Evolutionary conservation across 1,140 invertebrate species (phyloP), one percentile per base, ranked within the genome.

Genomic region (Bilobella aurantiaca): DNA sequence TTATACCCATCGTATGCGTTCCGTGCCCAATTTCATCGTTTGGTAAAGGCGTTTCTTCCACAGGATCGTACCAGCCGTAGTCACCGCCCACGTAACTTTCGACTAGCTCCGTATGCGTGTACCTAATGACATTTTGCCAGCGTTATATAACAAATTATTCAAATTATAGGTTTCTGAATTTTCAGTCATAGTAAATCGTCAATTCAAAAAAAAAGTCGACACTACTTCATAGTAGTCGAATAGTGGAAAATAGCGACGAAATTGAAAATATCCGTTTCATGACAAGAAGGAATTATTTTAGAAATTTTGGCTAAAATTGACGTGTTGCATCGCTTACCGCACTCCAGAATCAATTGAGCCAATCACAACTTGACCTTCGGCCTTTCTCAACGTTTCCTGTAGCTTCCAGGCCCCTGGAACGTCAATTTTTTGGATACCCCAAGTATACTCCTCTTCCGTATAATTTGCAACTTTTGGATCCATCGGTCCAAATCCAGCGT

Each of bases 1-100:
- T n/a, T n/a, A n/a, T 53, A 53, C 58, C 64, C n/a, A 61, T 58
- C n/a, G 60, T 63, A 29, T 62, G 65, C 14, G 64, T 65, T 25
- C 66, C 66, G 28, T 67, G 66, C 1, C 66, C 66, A 25, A 59
- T 47, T 29, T 29, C 1, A 28, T 67, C 66, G 34, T 46, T 67
- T n/a, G 66, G 66, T 3, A 25, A 21, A 34, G 23, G n/a, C 3
- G 49, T 63, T 29, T 23, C 8, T 2, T 28, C 8, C 30, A 42
- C 30, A 3, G 66, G 62, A 25, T 67, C 66, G 28, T 8, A 64
- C 66, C 66, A 67, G 27, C 60, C 60, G 46, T 62, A 37, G 5
- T 18, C 49, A 1, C 58, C 66, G 5, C 31, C 58, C 5, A 34
- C 25, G 23, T 37, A 62, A 46, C 21, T 62, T 8, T 62, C 37